phyloP scores from a whole-genome alignment of 1,140 invertebrate genomes.

The Luehdorfia chinensis region DNA sequence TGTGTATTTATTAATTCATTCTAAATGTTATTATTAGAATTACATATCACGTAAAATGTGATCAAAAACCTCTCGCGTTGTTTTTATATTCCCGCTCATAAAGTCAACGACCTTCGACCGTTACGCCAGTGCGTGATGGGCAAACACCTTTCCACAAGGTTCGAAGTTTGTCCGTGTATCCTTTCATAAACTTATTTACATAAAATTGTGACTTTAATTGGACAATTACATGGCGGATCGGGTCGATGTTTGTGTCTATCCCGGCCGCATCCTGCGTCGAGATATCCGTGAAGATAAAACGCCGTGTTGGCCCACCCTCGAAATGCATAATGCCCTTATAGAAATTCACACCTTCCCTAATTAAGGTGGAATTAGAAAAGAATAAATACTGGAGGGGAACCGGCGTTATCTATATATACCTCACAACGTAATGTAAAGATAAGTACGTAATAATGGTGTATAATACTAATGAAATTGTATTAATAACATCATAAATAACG shows the following conservation, averaged over 20 bases:
- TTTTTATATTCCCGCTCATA: too few species aligned
- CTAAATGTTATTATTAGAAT: too few species aligned
- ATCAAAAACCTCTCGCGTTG: too few species aligned
- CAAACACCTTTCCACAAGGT: too few species aligned
- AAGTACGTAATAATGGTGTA: slow-evolving; percentile 16
- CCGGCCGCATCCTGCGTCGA: slow-evolving; percentile 49
- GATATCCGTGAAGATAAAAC: slow-evolving; percentile 57
- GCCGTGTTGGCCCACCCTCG: slow-evolving; percentile 54
- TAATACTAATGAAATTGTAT: slow-evolving; percentile 9
- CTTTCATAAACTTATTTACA: slow-evolving; percentile 51
- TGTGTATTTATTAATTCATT: too few species aligned
- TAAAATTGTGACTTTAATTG: slow-evolving; percentile 67
- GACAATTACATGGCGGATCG: slow-evolving; percentile 59
- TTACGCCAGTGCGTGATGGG: too few species aligned
- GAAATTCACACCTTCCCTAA: slow-evolving; percentile 71
- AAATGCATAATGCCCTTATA: slow-evolving; percentile 47
- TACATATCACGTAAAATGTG: too few species aligned
- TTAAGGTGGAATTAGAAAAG: slow-evolving; percentile 61
- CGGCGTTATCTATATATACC: slow-evolving; percentile 33
- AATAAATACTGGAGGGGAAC: slow-evolving; percentile 52
- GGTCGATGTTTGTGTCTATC: slow-evolving; percentile 42
- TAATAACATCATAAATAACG: slow-evolving; percentile 12
- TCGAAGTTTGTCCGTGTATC: slow-evolving; percentile 12
- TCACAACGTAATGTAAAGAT: slow-evolving; percentile 18
- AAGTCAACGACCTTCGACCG: slow-evolving; percentile 10